Evolutionary conservation across 2,797 vertebrate species (phyloP), one percentile per base, ranked within the genome.

Genomic region (Fratercula arctica): DNA sequence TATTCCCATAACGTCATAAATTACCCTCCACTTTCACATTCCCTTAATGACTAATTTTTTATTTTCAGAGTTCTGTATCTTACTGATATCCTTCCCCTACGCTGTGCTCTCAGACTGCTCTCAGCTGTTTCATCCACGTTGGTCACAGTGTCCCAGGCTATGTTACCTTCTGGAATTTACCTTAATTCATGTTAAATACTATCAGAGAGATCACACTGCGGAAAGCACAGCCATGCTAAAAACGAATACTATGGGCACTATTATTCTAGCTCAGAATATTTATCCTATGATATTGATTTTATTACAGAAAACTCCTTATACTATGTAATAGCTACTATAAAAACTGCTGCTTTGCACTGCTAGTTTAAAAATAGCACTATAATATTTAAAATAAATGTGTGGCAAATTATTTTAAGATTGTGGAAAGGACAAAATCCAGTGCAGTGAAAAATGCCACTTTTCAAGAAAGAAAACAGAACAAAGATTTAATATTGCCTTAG

Each of bases 191-290:
- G 50, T 50, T 82, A 72, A 82, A 79, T 41, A 79, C 41, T 64
- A 19, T 39, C 54, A 79, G 54, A 46, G 76, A 90, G 79, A 57
- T 45, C 76, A 70, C 67, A 35, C 31, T 29, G 23, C 72, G 64
- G 59, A 76, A 85, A 89, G 61, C 39, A 83, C 10, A 63, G 68
- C n/a, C 77, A 73, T 25, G 39, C n/a, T 78, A 54, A 61, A 89
- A 84, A 33, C 0, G 0, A 86, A 76, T n/a, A 48, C 51, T 56
- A 4, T 50, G 39, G 76, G 46, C 10, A 93, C 77, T 72, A 64
- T 77, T 89, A 86, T 89, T 89, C 43, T 78, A 89, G 69, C 51
- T 89, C 59, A 56, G 54, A 92, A 46, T 93, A 93, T 91, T 94
- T 96, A 86, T 70, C 66, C 83, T 64, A 45, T 24, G 33, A 56